These are phyloP conservation scores for Hipposideros armiger DNA, from an alignment of 2,113 vertebrate species.

Conservation along the genomic window DNA sequence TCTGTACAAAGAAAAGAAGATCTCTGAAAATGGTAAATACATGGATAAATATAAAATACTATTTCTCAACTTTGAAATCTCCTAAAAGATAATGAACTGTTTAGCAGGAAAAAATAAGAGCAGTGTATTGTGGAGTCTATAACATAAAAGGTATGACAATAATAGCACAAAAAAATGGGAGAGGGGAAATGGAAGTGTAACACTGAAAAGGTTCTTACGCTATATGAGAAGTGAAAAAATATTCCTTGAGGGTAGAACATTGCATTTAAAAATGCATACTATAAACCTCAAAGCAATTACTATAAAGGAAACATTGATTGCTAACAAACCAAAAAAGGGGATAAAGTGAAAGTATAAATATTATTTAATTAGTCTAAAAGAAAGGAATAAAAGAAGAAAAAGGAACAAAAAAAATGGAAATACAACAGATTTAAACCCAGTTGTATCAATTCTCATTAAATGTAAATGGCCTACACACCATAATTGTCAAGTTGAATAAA, in stretches of 20 bases:
- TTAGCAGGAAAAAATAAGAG: neutral
- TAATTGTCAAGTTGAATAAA: conserved; percentile 11
- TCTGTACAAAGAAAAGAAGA: neutral
- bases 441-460: neutral
- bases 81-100: neutral
- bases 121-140: neutral
- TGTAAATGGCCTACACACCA: neutral
- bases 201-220: neutral
- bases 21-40: neutral
- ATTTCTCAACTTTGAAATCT: neutral
- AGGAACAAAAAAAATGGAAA: neutral
- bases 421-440: neutral
- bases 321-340: neutral
- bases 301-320: neutral
- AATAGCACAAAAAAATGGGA: neutral
- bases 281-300: neutral
- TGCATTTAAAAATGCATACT: neutral
- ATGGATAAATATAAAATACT: neutral
- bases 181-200: neutral
- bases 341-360: neutral
- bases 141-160: neutral
- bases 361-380: conserved; percentile 10
- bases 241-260: neutral
- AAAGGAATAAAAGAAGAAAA: neutral
- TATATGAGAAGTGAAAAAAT: neutral